A percentile compares a stretch with the other conserved stretches of the same genome.
phyloP scores from a whole-genome alignment of 2,113 vertebrate genomes.

The Orycteropus afer region DNA sequence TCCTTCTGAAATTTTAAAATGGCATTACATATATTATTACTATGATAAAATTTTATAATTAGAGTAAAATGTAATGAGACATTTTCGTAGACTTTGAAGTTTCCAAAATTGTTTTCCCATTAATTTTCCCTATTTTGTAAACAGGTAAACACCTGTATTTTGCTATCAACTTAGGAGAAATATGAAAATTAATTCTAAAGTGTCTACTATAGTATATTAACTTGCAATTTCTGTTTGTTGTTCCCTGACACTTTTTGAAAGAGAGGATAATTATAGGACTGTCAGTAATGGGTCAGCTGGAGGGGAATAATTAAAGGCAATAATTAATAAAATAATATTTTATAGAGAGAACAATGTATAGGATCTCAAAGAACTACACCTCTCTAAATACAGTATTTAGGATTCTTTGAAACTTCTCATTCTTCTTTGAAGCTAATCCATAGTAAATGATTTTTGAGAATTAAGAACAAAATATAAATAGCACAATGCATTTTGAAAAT shows the following conservation, averaged over 20 bases:
- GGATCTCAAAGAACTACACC: background rate
- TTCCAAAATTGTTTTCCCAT: background rate
- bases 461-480: background rate
- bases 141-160: background rate
- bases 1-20: background rate
- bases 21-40: background rate
- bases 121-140: background rate
- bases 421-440: background rate
- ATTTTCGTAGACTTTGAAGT: background rate
- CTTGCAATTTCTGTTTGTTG: background rate
- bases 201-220: background rate
- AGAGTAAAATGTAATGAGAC: background rate
- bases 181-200: background rate
- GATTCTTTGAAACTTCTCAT: background rate
- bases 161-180: conserved; percentile 12
- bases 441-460: background rate
- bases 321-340: background rate
- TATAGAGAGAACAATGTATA: too few species aligned
- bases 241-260: conserved; percentile 15
- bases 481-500: background rate
- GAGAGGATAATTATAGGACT: background rate
- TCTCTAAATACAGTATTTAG: background rate
- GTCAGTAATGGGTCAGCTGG: background rate
- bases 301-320: accelerated
- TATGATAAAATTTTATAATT: background rate